Evolutionary conservation across 1,140 invertebrate genomes (phyloP), one percentile per base, ranked within the genome.

Genomic region (Bursaphelenchus mucronatus): DNA sequence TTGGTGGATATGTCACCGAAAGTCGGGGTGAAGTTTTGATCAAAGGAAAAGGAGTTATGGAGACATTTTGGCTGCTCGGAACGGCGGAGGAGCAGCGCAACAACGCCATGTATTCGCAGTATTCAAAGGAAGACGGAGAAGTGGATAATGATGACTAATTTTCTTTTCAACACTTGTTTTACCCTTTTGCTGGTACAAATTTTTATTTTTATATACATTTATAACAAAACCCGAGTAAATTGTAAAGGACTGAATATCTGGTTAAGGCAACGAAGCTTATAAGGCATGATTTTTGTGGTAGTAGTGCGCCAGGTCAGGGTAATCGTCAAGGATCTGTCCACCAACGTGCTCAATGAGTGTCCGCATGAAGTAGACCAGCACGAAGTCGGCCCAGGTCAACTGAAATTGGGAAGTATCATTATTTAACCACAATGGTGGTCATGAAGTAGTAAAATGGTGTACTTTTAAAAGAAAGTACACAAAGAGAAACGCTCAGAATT

Each of bases 11-110:
- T 58, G 50, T 66, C 3, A 80, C 79, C 47, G 74, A 80, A 56
- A n/a, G 59, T 19, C 53, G 78, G 41, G 77, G 77, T 0, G 77
- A 79, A 63, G 64, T 81, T 15, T 77, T 79, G 30, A 72, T 79
- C 41, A 79, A 79, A 66, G 82, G 81, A 81, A 70, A 83, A 90
- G 90, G 57, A 1, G 64, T 75, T n/a, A 74, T 75, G 73, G 66
- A 74, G 63, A 75, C 73, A 8, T 68, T 54, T 43, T 75, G 73
- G 73, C 63, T 75, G 0, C 54, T 74, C 11, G 67, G 67, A 21
- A 55, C 15, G 2, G 13, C 13, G 53, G 19, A 21, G 13, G 47
- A 49, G 5, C 30, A 30, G 5, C 30, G 30, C 30, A 30, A 30
- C 30, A 30, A 30, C 30, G 30, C 30, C 30, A 30, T 30, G 30